Evolutionary conservation across 2,113 vertebrate genomes (phyloP), one percentile per base, ranked within the genome.

Genomic region (Hyperopisus bebe): DNA sequence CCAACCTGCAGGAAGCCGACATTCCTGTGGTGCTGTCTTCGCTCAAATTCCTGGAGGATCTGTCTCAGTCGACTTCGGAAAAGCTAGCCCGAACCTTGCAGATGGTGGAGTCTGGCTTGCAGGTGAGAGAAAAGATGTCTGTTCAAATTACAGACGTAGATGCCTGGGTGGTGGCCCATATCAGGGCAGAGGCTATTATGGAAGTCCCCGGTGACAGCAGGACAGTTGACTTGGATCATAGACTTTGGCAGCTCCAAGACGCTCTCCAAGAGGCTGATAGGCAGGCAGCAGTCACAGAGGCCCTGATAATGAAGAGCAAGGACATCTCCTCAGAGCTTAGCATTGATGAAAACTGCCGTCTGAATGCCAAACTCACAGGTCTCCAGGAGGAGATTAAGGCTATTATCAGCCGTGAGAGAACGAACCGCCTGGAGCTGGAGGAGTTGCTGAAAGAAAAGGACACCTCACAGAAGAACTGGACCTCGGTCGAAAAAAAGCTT

Each of bases 61-160:
- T 96, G 17, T 97, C 97, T 77, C 95, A 96, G 91, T 94, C 91
- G 24, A 96, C 97, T 0, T 91, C 95, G 62, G 94, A 95, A 91
- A 96, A 96, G 92, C 94, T 97, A 1, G 88, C 93, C 48, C 92
- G 94, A 35, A 94, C 95, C 2, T 93, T 97, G 86, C 95, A 96
- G 74, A 94, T 96, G 46, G 92, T 97, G 2, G 96, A 98, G 93
- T 94, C 94, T 0, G 95, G 96, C 39, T 93, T 98, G 92, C 96
- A 97, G 92, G 96, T 96, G 62, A 96, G 97, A 87, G 95, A 96
- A 74, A 96, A 94, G 82, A 93, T 98, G 90, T 95, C 94, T 48
- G 95, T 95, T 89, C 93, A 97, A 91, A 91, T 97, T 39, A 95
- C 94, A 11, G 95, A 96, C 51, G 90, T 97, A 89, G 96, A 97